Evolutionary conservation across 2,888 invertebrate genomes (phyloP).

Genomic region (Lingula anatina): DNA sequence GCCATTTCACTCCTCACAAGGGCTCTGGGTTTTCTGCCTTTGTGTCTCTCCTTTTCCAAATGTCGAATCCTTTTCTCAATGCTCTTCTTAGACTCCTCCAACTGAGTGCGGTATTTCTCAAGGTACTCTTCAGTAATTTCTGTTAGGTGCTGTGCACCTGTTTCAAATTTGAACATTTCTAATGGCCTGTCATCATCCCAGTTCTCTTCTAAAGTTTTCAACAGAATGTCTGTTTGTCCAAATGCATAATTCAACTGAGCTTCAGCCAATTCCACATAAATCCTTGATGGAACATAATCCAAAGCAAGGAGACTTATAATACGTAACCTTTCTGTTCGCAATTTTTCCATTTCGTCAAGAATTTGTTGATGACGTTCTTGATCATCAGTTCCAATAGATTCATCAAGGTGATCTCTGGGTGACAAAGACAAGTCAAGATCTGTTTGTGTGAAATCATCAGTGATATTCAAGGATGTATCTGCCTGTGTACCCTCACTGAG

Average conservation of each 20-base stretch:
- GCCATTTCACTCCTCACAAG: conserved; percentile 23
- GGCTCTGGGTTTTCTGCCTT: conserved; percentile 21
- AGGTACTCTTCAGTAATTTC: conserved; percentile 30
- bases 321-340: conserved; percentile 39
- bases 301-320: conserved; percentile 44
- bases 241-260: conserved; percentile 51
- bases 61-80: conserved; percentile 32
- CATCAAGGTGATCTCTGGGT: background rate
- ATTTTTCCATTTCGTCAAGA: conserved; percentile 35
- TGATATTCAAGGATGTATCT: conserved; percentile 17
- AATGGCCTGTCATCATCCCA: conserved; percentile 15
- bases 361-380: conserved; percentile 15
- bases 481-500: conserved; percentile 4
- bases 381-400: conserved; percentile 2
- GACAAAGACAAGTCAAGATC: conserved; percentile 9
- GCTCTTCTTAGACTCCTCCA: conserved; percentile 36
- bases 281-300: conserved; percentile 43
- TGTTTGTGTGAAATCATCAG: conserved; percentile 33
- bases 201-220: conserved; percentile 38
- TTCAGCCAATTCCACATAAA: conserved; percentile 50
- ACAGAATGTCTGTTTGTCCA: conserved; percentile 50
- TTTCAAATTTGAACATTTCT: background rate
- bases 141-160: conserved; percentile 6
- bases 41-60: conserved; percentile 22
- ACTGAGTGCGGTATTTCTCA: conserved; percentile 28